Percentiles rank a stretch among this genome's conserved stretches.
Evolutionary conservation across 1,140 invertebrate species (phyloP).

Genomic region (Trachelipus rathkii): DNA sequence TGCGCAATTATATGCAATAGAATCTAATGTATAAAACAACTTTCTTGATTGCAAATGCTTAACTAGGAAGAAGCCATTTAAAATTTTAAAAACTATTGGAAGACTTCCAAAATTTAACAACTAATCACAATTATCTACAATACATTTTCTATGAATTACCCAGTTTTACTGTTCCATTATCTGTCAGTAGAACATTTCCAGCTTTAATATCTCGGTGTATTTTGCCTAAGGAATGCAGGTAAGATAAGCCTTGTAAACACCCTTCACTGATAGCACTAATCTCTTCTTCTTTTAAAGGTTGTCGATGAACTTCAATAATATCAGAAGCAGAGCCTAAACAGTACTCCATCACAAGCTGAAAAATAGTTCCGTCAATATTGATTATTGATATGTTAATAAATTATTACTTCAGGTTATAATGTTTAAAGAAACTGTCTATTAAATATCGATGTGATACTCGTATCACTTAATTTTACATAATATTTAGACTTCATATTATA

Average conservation of each 20-base stretch:
- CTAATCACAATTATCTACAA: background rate
- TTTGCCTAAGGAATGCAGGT: conserved; percentile 85
- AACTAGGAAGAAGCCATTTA: too few relatives aligned
- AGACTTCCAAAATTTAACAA: too few relatives aligned
- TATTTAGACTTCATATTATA: too few relatives aligned
- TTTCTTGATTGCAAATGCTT: too few relatives aligned
- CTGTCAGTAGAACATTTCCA: conserved; percentile 98
- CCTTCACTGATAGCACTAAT: conserved; percentile 97
- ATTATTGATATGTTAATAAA: too few relatives aligned
- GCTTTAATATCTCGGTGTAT: conserved; percentile 97
- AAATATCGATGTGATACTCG: too few relatives aligned
- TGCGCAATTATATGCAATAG: too few relatives aligned
- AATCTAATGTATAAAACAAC: too few relatives aligned
- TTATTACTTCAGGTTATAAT: too few relatives aligned
- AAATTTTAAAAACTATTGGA: too few relatives aligned
- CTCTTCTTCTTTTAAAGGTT: conserved; percentile 92
- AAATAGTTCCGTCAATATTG: background rate
- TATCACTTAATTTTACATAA: too few relatives aligned
- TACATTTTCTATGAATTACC: conserved; percentile 50
- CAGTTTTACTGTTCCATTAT: conserved; percentile 95
- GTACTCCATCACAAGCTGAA: conserved; percentile 98
- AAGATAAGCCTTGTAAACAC: conserved; percentile 84
- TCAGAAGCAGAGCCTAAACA: conserved; percentile 99
- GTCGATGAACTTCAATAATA: conserved; percentile 98
- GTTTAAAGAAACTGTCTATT: too few relatives aligned